Percentiles rank a stretch among this genome's conserved stretches.
phyloP scores from a whole-genome alignment of 2,113 vertebrate species.

The Ceyx melanurus region DNA sequence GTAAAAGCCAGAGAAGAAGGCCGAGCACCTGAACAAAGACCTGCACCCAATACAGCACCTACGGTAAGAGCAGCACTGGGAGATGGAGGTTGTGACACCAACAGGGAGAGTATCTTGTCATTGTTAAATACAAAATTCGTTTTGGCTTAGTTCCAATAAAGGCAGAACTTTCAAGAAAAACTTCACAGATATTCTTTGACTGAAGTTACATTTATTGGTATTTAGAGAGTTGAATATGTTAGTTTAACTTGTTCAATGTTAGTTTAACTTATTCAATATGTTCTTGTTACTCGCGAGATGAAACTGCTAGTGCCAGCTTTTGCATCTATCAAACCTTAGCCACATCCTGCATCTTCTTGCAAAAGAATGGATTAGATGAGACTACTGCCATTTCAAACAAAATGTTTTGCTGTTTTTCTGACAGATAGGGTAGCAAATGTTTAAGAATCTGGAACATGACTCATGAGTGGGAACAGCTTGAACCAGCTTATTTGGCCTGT shows the following conservation, averaged over 20 bases:
- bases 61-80: constrained; percentile 76
- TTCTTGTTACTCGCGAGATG: background rate
- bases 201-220: background rate
- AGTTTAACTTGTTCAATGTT: background rate
- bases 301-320: constrained; percentile 4
- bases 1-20: constrained; percentile 99
- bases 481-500: constrained; percentile 23
- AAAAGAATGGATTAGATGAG: constrained; percentile 7
- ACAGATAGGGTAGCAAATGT: constrained; percentile 43
- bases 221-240: background rate
- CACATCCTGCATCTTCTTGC: constrained; percentile 18
- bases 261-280: constrained; percentile 1
- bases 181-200: background rate
- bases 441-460: constrained; percentile 56
- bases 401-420: constrained; percentile 51
- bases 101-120: background rate
- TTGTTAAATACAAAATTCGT: background rate
- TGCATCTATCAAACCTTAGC: background rate
- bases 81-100: background rate
- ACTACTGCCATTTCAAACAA: constrained; percentile 29
- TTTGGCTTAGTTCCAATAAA: background rate
- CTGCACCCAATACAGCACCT: constrained; percentile 88
- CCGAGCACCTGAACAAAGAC: constrained; percentile 92
- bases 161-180: background rate
- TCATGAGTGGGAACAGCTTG: constrained; percentile 34